Base-by-base conservation (phyloP, 2,113 vertebrate species). In the Ascaphus truei region DNA sequence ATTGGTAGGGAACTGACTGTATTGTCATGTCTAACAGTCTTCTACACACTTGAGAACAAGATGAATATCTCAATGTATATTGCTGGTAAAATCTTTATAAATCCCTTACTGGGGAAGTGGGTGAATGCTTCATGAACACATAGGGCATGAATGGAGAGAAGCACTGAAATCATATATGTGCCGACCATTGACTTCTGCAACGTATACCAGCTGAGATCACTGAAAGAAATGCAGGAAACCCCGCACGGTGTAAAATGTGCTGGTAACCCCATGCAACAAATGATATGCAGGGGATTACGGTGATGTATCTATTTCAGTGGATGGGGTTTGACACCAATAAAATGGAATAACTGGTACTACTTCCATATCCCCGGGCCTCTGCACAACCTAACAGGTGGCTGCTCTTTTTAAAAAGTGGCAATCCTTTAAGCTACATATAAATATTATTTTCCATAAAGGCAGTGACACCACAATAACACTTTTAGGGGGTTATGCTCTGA, bases 271-370 rank as follows among this genome's bases (percentile, higher is more conserved):
- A 55, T 36, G 30, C 65, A 51, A 27, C n/a, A 69, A 69, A 39
- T 39, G 47, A 50, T 69, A 58, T 51, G 41, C 22, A 20, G n/a
- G 7, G 66, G 66, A 69, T 69, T 69, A 69, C 25, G 55, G 33
- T 9, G 25, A 29, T 39, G 66, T 27, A 60, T 69, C 66, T 69
- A 69, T 69, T 69, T 69, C 66, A 34, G 18, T 29, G 56, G 8
- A 27, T n/a, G 53, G 37, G 9, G 56, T 69, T 60, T 51, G 56
- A 52, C 43, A 39, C 56, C 22, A 60, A 69, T 69, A 60, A 60
- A 69, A 69, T 39, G 43, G 43, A 69, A 69, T 69, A 60, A 50
- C 55, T 39, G 51, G 55, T 69, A 60, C 66, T 56, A 68, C 66
- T 51, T 69, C 23, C 56, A 60, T 59, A 69, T 69, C 66, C 66